These are phyloP conservation scores for Archilochus colubris DNA, from an alignment of 2,113 vertebrate genomes.

Conservation along the genomic window DNA sequence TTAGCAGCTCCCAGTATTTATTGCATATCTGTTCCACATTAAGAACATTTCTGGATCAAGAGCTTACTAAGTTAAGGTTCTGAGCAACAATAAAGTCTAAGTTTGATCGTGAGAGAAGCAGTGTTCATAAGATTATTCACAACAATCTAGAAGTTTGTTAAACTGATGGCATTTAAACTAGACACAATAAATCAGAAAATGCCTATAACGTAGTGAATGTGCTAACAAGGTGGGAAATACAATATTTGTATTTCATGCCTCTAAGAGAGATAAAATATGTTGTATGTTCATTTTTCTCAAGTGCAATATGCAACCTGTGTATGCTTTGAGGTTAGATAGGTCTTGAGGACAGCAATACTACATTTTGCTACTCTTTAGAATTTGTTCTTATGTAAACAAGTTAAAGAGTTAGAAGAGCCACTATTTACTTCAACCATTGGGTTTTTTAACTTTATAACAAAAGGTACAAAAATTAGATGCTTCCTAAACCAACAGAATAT, in stretches of 20 bases:
- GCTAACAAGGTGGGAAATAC: not conserved
- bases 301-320: not conserved
- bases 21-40: not conserved
- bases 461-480: not conserved
- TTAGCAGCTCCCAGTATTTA: not conserved
- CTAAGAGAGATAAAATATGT: not conserved
- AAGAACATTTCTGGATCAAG: not conserved
- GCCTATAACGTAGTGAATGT: not conserved
- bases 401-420: not conserved
- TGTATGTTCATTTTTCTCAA: not conserved
- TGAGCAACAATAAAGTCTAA: not conserved
- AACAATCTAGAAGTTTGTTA: not conserved
- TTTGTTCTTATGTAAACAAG: not conserved
- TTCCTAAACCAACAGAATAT: not conserved
- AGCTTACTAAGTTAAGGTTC: not conserved
- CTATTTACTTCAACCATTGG: not conserved
- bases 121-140: not conserved
- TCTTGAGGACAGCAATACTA: not conserved
- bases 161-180: not conserved
- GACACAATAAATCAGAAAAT: not conserved
- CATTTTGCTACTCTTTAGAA: not conserved
- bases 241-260: not conserved
- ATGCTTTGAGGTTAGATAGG: not conserved
- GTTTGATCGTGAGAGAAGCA: not conserved
- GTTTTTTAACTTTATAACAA: not conserved